phyloP scores from a whole-genome alignment of 2,888 invertebrate species.

The Acholoe squamosa region DNA sequence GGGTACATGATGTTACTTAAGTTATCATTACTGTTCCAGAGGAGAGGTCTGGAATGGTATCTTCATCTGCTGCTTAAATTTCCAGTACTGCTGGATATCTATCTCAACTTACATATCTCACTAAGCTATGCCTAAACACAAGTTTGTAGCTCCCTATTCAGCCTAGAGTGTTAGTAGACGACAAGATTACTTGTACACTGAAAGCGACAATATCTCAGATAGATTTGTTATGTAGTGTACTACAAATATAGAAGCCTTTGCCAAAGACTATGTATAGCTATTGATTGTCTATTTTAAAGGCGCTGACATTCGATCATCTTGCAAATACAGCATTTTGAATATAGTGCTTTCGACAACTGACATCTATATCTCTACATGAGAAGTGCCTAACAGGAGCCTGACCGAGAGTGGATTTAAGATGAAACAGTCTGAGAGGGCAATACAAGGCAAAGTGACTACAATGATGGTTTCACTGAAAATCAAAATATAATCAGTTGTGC shows the following conservation, averaged over 20 bases:
- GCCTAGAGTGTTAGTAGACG: slow-evolving; percentile 11
- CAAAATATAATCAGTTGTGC: background rate
- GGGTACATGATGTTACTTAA: no score
- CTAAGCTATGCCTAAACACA: no score
- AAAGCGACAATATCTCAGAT: slow-evolving; percentile 7
- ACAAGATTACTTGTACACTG: background rate
- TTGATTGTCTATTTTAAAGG: background rate
- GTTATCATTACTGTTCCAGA: no score
- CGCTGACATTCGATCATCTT: background rate
- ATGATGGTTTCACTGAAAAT: background rate
- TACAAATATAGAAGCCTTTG: background rate
- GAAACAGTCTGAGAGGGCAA: background rate
- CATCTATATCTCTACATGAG: slow-evolving; percentile 36
- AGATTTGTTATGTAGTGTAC: background rate
- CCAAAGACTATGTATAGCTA: background rate
- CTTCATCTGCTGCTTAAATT: no score
- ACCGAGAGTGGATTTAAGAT: background rate
- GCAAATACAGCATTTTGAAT: background rate
- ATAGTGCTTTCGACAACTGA: slow-evolving; percentile 15
- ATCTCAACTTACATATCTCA: no score
- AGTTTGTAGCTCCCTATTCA: background rate
- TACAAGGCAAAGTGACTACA: slow-evolving; percentile 16
- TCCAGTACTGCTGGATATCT: no score
- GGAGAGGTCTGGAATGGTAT: no score
- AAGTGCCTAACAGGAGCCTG: background rate